These are phyloP conservation scores for Chionodraco myersi DNA, from an alignment of 2,113 vertebrate species.

Conservation along the genomic window DNA sequence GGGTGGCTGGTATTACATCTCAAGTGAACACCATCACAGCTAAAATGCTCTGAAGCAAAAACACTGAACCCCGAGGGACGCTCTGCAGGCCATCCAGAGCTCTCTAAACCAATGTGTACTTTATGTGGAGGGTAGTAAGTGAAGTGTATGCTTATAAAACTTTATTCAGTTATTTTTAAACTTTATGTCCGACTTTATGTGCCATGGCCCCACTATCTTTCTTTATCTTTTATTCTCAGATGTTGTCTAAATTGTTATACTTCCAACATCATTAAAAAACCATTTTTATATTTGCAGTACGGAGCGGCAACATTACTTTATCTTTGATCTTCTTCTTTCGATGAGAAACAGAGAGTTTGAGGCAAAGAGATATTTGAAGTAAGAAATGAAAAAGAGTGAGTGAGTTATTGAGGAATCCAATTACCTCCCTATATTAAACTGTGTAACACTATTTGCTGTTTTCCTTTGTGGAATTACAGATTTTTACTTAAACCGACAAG, in stretches of 20 bases:
- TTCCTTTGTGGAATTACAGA: too few relatives aligned
- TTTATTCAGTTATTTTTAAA: too few relatives aligned
- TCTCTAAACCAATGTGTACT: too few relatives aligned
- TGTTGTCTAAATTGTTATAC: background rate
- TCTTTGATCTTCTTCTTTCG: background rate
- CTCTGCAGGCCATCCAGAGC: too few relatives aligned
- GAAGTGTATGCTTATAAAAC: too few relatives aligned
- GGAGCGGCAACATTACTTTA: background rate
- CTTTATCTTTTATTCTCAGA: constrained; percentile 1
- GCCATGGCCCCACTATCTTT: background rate
- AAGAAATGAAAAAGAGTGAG: background rate
- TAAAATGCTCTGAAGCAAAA: too few relatives aligned
- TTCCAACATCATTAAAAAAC: constrained; percentile 5
- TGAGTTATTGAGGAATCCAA: constrained; percentile 23
- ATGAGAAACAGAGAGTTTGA: background rate
- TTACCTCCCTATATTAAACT: constrained; percentile 4
- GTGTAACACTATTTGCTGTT: background rate
- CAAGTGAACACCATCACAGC: too few relatives aligned
- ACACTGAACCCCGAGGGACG: too few relatives aligned
- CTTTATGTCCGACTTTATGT: too few relatives aligned
- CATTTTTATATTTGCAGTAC: background rate
- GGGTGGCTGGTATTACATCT: too few relatives aligned
- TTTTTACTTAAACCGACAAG: too few relatives aligned
- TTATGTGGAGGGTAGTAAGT: too few relatives aligned
- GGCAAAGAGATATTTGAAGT: constrained; percentile 3